Base-by-base conservation (phyloP, 2,113 vertebrate genomes). In the Nycticebus coucang region DNA sequence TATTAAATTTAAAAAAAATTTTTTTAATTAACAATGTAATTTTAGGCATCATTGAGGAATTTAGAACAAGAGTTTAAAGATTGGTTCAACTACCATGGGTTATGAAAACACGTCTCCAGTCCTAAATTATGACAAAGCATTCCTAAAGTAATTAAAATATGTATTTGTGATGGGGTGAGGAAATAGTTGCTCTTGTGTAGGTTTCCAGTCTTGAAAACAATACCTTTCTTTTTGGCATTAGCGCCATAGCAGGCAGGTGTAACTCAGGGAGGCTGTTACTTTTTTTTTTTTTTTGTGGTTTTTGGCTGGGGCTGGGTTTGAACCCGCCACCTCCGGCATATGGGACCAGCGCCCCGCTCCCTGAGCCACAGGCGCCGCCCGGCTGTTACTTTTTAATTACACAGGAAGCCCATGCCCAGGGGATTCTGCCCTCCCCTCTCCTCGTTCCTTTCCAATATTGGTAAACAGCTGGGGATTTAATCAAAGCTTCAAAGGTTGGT, bases 41-140 rank as follows among this genome's bases (percentile, higher is more conserved):
- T 89, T 79, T 68, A 91, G 85, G 81, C 50, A 95, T 74, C 68
- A 72, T 45, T n/a, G 87, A 94, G 62, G 21, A 91, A 85, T 24
- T 94, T 91, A 95, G 35, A 13, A 93, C 78, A 75, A 92, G 28
- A 37, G 59, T 71, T 79, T 60, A 60, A 91, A 66, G 53, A 57
- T 12, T 30, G 50, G 64, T 28, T 82, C 69, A 74, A n/a, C 19
- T 17, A 24, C 59, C 84, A 81, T 1, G 41, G 28, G 78, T 81
- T 91, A 77, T 53, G 64, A 59, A 93, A 92, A 91, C 57, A 79
- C 10, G 45, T 33, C 24, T 69, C 60, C 83, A 57, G 68, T 26
- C 45, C 84, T 78, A 72, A 94, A 92, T 33, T 24, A 84, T 68
- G 59, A 68, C 26, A 37, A 22, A 50, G 37, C 21, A 55, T 77